Percentiles rank a stretch among this genome's conserved stretches.
Conservation (phyloP, 2,797 vertebrate genomes). For the Lycodopsis pacificus region DNA sequence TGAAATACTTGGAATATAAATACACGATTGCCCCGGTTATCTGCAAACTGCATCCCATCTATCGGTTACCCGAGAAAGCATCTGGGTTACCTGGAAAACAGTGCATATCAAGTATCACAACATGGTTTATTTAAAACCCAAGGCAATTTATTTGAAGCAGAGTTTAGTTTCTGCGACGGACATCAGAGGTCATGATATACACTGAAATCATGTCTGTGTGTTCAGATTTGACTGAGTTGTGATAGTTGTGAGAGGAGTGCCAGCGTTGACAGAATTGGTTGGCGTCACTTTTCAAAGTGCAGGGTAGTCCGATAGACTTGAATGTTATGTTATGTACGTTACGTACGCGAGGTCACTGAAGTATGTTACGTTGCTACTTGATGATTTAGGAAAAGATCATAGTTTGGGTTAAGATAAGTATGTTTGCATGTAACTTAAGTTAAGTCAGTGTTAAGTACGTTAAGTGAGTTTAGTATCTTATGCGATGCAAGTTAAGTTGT, state of each 20-base stretch:
- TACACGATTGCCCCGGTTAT: neutral
- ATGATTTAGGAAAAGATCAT: neutral
- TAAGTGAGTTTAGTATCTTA: too few species aligned
- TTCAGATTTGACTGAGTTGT: neutral
- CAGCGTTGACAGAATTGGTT: neutral
- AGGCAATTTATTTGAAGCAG: neutral
- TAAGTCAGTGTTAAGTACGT: too few species aligned
- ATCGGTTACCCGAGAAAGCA: constrained; percentile 36
- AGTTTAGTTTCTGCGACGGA: neutral
- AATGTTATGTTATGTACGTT: neutral
- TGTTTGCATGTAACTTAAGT: too few species aligned
- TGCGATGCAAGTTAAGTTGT: too few species aligned
- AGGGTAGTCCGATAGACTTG: neutral
- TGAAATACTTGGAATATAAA: constrained; percentile 10
- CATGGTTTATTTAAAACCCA: too few species aligned
- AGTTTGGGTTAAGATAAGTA: too few species aligned
- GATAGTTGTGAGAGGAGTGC: neutral
- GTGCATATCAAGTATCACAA: too few species aligned
- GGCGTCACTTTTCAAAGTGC: neutral
- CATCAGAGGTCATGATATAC: neutral
- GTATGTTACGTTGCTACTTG: neutral
- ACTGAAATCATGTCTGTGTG: neutral
- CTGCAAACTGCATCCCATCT: constrained; percentile 8
- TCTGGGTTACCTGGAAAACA: constrained; percentile 50
- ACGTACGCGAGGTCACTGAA: neutral